Conservation (phyloP, 1,140 invertebrate species). For the Drosophila nikananu region DNA sequence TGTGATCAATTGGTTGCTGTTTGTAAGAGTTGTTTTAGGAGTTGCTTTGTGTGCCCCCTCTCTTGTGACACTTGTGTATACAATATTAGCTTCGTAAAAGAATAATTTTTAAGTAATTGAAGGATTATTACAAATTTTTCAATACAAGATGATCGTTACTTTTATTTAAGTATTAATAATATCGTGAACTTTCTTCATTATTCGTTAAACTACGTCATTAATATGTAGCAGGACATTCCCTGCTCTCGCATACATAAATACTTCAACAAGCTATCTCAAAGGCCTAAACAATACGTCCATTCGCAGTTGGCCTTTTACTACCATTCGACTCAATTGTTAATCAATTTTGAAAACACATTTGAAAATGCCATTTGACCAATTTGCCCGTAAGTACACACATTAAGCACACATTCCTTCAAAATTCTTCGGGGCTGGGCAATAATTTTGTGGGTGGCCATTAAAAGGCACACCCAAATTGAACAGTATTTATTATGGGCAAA, state of each 20-base stretch:
- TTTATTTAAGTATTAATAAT: background rate
- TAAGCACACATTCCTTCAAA: conserved; percentile 29
- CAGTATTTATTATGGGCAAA: conserved; percentile 29
- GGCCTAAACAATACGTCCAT: conserved; percentile 3
- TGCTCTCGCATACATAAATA: background rate
- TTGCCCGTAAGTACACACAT: conserved; percentile 39
- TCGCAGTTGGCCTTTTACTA: conserved; percentile 13
- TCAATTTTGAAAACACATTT: conserved; percentile 42
- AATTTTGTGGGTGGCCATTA: conserved; percentile 38
- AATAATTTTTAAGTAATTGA: background rate
- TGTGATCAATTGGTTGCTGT: conserved; percentile 17
- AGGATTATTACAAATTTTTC: background rate
- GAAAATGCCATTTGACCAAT: conserved; percentile 52
- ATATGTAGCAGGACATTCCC: background rate
- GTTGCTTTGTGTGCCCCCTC: background rate
- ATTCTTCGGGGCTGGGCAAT: conserved; percentile 15
- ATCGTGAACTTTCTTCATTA: too few species aligned
- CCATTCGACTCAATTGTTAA: conserved; percentile 36
- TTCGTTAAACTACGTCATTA: too few species aligned
- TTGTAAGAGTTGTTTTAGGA: background rate
- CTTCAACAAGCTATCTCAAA: background rate
- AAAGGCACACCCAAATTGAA: conserved; percentile 32
- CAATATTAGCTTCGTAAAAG: background rate
- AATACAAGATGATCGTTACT: background rate
- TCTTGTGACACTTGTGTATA: background rate